Evolutionary conservation across 1,140 invertebrate genomes (phyloP).

Genomic region (Ericerus pela): DNA sequence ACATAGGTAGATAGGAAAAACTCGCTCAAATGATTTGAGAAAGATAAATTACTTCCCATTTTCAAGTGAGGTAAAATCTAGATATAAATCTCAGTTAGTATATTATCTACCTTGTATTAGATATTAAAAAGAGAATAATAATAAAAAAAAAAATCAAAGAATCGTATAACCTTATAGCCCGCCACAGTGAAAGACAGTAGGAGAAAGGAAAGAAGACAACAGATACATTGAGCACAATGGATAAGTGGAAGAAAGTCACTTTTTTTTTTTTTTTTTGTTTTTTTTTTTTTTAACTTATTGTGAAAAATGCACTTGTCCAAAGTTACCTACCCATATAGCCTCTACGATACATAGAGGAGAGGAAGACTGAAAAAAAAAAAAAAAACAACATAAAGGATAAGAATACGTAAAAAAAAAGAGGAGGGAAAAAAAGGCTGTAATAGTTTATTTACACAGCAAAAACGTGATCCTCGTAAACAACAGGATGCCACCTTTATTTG

Average conservation of each 20-base stretch:
- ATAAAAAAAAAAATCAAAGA: slow-evolving; percentile 5
- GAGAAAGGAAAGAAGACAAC: too few relatives aligned
- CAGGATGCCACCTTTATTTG: too few relatives aligned
- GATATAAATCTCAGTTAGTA: slow-evolving; percentile 6
- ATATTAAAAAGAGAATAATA: too few relatives aligned
- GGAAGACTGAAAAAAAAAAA: too few relatives aligned
- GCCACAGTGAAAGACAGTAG: too few relatives aligned
- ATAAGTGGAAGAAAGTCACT: slow-evolving; percentile 8
- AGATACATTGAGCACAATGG: background rate
- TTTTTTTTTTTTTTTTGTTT: too few relatives aligned
- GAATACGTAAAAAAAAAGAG: too few relatives aligned
- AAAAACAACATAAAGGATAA: too few relatives aligned
- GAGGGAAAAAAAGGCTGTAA: background rate
- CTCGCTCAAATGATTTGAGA: background rate
- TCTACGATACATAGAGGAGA: too few relatives aligned
- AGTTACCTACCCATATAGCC: background rate
- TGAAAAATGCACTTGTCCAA: slow-evolving; percentile 10
- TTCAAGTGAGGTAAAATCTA: slow-evolving; percentile 1
- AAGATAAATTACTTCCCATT: slow-evolving; percentile 9
- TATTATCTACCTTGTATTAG: slow-evolving; percentile 7
- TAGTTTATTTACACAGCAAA: slow-evolving; percentile 10
- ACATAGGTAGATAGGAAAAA: too few relatives aligned
- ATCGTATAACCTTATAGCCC: slow-evolving; percentile 1
- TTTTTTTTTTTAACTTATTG: slow-evolving; percentile 12
- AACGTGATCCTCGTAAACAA: slow-evolving; percentile 11